Percentiles rank a stretch among this genome's conserved stretches.
Evolutionary conservation across 2,113 vertebrate genomes (phyloP).

Genomic region (Macquaria ambigua): DNA sequence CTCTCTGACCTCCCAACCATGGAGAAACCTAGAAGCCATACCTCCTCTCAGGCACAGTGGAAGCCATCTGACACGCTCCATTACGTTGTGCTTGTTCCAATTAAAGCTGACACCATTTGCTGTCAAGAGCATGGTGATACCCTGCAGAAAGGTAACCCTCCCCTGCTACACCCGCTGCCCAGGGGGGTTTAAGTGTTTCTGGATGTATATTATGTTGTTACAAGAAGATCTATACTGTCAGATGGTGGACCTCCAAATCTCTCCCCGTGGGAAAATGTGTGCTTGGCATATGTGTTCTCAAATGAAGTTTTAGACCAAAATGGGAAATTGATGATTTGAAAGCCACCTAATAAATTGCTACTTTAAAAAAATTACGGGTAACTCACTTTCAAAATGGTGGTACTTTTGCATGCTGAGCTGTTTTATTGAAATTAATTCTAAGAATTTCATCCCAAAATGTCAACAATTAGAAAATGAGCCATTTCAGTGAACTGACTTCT

Average conservation of each 20-base stretch:
- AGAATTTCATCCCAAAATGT: background rate
- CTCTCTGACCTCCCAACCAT: constrained; percentile 55
- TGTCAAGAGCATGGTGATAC: constrained; percentile 75
- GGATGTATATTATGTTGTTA: constrained; percentile 72
- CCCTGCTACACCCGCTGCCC: constrained; percentile 57
- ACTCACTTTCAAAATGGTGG: background rate
- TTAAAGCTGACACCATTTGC: constrained; percentile 84
- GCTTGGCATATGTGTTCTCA: background rate
- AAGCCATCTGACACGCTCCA: constrained; percentile 79
- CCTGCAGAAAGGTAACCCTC: constrained; percentile 73
- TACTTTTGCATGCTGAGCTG: background rate
- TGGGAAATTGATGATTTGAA: background rate
- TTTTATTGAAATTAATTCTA: background rate
- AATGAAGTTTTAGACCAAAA: constrained; percentile 27
- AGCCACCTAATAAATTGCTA: background rate
- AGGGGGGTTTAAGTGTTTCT: constrained; percentile 59
- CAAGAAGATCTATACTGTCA: constrained; percentile 71
- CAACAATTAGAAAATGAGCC: background rate
- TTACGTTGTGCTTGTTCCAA: constrained; percentile 84
- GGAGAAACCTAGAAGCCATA: constrained; percentile 56
- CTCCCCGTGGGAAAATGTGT: constrained; percentile 2
- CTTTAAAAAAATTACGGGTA: too few species aligned
- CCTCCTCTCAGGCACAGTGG: constrained; percentile 66
- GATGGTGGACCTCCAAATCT: constrained; percentile 28
- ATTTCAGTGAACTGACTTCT: background rate